Percentiles rank a stretch among this genome's conserved stretches.
These are phyloP conservation scores for Pseudococcus longispinus DNA, from an alignment of 2,888 invertebrate genomes.

Conservation along the genomic window DNA sequence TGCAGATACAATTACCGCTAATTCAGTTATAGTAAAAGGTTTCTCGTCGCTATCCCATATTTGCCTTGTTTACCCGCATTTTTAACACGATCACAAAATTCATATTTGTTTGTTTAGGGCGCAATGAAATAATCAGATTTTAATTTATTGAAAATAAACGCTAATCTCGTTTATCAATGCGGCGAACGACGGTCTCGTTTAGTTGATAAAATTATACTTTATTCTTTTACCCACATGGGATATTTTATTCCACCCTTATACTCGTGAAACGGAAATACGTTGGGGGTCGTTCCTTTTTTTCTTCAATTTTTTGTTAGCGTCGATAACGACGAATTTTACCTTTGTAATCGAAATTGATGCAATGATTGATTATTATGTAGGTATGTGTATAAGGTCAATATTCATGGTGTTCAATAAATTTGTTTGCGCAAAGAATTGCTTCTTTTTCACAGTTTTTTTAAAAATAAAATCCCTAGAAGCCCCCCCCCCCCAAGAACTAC, in stretches of 20 bases:
- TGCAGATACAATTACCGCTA: conserved; percentile 34
- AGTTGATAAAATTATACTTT: conserved; percentile 36
- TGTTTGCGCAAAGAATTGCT: no score
- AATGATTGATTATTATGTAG: no score
- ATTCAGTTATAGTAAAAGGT: conserved; percentile 37
- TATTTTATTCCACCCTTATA: conserved; percentile 40
- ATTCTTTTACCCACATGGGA: conserved; percentile 45
- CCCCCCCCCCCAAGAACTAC: no score
- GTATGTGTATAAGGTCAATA: no score
- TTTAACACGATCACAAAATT: conserved; percentile 29
- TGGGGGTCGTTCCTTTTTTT: background rate
- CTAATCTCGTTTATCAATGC: conserved; percentile 21
- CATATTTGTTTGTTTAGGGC: conserved; percentile 43
- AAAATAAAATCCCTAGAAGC: no score
- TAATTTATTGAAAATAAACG: conserved; percentile 40
- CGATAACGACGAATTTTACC: no score
- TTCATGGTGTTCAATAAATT: no score
- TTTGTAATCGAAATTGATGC: no score
- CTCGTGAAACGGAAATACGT: conserved; percentile 6
- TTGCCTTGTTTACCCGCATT: conserved; percentile 40
- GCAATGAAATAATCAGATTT: conserved; percentile 46
- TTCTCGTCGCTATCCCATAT: conserved; percentile 26
- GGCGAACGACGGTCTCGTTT: conserved; percentile 20
- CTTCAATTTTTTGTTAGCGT: background rate
- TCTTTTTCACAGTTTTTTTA: no score